These are phyloP conservation scores for Spodoptera littoralis DNA, from an alignment of 2,888 invertebrate species.

Conservation along the genomic window DNA sequence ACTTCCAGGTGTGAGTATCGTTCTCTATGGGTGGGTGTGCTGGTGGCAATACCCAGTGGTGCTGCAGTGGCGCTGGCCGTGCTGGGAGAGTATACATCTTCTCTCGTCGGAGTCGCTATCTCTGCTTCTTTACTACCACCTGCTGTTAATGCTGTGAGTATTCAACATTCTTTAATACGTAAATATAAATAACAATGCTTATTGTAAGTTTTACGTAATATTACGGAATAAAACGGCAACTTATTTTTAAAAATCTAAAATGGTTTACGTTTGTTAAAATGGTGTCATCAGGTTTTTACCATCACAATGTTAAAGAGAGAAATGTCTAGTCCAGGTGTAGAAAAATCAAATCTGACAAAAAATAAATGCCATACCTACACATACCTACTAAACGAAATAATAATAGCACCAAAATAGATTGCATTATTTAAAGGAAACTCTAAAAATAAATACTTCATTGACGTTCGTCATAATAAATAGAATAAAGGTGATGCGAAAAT, in stretches of 20 bases:
- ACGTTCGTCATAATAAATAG: constrained; percentile 20
- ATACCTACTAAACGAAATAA: not conserved
- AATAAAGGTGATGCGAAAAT: constrained; percentile 12
- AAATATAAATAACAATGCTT: too few species aligned
- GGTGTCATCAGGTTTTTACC: too few species aligned
- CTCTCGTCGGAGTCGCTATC: constrained; percentile 94
- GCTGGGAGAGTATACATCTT: constrained; percentile 93
- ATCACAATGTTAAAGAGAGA: too few species aligned
- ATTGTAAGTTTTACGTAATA: too few species aligned
- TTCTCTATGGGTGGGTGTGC: constrained; percentile 91
- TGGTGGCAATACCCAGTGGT: constrained; percentile 93
- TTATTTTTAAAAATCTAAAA: too few species aligned
- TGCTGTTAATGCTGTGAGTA: constrained; percentile 92
- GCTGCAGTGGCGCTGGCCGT: constrained; percentile 93
- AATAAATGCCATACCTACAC: not conserved
- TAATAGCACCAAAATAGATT: constrained; percentile 11
- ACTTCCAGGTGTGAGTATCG: constrained; percentile 89
- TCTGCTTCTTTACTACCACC: constrained; percentile 94
- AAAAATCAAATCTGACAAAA: not conserved
- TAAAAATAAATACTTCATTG: constrained; percentile 20
- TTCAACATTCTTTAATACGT: not conserved
- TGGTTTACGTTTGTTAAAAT: too few species aligned
- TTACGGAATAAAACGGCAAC: too few species aligned
- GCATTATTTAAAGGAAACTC: constrained; percentile 4
- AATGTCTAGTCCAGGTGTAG: too few species aligned